Evolutionary conservation across 2,113 vertebrate species (phyloP).

Genomic region (Ailuropoda melanoleuca): DNA sequence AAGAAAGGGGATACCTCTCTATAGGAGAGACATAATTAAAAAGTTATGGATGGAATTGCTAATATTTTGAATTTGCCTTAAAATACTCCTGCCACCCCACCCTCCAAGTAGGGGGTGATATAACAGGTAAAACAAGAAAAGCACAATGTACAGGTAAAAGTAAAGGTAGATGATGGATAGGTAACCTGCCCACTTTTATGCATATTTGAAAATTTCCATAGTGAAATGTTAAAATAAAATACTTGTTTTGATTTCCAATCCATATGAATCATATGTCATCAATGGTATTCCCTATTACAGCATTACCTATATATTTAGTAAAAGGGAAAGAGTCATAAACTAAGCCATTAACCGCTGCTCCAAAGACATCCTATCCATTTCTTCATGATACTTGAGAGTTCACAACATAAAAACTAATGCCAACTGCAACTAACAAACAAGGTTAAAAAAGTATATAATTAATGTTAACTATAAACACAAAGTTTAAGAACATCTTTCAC

Average conservation of each 20-base stretch:
- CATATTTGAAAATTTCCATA: not conserved
- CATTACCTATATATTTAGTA: not conserved
- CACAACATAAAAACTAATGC: not conserved
- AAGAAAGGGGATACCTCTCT: not conserved
- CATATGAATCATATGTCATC: not conserved
- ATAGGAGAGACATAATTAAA: not conserved
- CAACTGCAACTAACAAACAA: not conserved
- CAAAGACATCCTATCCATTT: not conserved
- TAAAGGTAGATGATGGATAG: not conserved
- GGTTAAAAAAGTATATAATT: not conserved
- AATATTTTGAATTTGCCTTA: not conserved
- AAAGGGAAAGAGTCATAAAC: not conserved
- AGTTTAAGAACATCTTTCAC: not conserved
- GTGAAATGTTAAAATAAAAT: not conserved
- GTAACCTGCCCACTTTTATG: not conserved
- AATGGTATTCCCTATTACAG: not conserved
- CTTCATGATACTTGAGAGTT: not conserved
- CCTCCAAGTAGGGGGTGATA: not conserved
- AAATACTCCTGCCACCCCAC: not conserved
- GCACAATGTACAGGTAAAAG: not conserved
- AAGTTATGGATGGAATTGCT: not conserved
- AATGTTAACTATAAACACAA: not conserved
- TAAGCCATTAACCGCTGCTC: not conserved
- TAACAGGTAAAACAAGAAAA: not conserved
- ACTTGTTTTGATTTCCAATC: not conserved